Evolutionary conservation across 2,113 vertebrate genomes (phyloP).

Genomic region (Pterophyllum scalare): DNA sequence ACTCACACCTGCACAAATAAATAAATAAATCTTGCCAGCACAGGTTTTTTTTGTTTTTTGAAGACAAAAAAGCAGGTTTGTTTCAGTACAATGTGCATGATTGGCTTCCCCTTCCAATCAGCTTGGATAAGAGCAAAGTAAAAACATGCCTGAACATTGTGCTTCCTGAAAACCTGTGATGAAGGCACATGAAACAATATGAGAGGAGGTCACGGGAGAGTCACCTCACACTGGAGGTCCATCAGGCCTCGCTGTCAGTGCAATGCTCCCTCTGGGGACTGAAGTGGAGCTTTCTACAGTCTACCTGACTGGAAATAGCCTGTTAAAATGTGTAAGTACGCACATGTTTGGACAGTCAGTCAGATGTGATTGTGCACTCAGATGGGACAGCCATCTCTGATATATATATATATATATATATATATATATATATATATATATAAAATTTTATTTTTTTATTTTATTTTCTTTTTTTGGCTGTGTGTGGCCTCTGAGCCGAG

Average conservation of each 20-base stretch:
- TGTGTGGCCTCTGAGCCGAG: constrained; percentile 27
- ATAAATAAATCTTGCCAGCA: not conserved
- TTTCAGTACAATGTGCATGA: constrained; percentile 1
- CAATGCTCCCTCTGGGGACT: constrained; percentile 13
- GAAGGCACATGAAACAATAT: not conserved
- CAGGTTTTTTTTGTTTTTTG: not conserved
- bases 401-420: no score
- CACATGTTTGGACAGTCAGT: not conserved
- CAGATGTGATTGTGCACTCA: constrained; percentile 5
- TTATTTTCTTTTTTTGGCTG: not conserved
- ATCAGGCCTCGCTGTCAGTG: constrained; percentile 24
- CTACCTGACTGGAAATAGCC: constrained; percentile 46
- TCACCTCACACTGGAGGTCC: constrained; percentile 8
- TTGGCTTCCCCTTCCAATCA: not conserved
- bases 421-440: no score
- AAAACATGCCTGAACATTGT: not conserved
- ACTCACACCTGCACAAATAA: not conserved
- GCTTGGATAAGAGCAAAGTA: not conserved
- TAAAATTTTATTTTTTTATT: not conserved
- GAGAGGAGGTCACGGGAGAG: constrained; percentile 21
- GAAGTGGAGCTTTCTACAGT: not conserved
- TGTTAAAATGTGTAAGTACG: constrained; percentile 32
- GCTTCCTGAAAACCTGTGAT: not conserved
- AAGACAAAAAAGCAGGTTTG: constrained; percentile 12
- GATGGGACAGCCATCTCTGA: constrained; percentile 41